These are phyloP conservation scores for Cossypha caffra DNA, from an alignment of 2,797 vertebrate species.

Conservation along the genomic window DNA sequence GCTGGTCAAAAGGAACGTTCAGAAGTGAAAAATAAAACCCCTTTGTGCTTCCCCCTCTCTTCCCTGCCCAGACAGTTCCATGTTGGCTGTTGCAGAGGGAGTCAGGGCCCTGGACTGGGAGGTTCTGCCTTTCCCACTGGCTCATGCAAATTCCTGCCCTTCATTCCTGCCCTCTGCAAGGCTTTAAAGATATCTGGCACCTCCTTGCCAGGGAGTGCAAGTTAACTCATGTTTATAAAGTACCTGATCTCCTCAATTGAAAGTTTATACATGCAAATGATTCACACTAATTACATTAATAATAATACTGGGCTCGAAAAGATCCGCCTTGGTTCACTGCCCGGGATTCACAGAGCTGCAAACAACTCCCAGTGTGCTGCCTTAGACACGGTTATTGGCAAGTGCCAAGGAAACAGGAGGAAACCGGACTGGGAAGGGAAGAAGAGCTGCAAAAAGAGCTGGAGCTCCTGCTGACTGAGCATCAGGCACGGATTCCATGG, in stretches of 20 bases:
- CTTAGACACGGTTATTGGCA: not conserved
- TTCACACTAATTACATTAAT: slow-evolving; percentile 55
- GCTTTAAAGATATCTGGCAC: not conserved
- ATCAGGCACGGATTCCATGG: accelerated
- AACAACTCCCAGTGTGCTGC: slow-evolving; percentile 31
- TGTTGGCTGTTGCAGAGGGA: not conserved
- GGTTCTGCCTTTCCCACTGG: not conserved
- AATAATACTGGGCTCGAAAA: slow-evolving; percentile 29
- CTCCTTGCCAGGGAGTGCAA: not conserved
- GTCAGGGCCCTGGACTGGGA: not conserved
- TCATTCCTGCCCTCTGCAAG: not conserved
- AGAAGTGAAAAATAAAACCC: not conserved
- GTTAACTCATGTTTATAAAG: slow-evolving; percentile 32
- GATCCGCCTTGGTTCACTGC: slow-evolving; percentile 43
- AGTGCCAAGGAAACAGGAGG: slow-evolving; percentile 7
- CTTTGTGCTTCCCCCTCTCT: not conserved
- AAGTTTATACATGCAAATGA: slow-evolving; percentile 58
- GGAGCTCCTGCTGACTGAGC: not conserved
- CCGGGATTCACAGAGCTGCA: slow-evolving; percentile 2
- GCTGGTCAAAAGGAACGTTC: not conserved
- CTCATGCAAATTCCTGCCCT: not conserved
- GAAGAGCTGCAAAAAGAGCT: not conserved
- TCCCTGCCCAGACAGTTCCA: not conserved
- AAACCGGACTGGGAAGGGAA: not conserved
- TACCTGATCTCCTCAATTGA: not conserved